These are phyloP conservation scores for Amiota minor DNA, from an alignment of 2,888 invertebrate species.

Conservation along the genomic window DNA sequence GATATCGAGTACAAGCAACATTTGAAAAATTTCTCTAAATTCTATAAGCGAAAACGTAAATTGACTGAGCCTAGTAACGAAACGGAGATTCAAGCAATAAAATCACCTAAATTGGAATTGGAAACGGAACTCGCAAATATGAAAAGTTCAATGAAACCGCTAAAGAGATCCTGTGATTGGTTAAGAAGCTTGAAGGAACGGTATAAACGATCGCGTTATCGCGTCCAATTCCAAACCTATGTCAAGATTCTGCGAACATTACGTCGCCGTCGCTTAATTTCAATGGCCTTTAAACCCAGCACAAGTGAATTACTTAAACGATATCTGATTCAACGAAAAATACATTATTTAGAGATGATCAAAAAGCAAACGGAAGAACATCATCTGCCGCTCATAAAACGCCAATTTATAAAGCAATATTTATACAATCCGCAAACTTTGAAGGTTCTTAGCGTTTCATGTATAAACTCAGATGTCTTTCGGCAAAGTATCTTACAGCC, in stretches of 20 bases:
- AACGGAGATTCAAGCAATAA: conserved; percentile 51
- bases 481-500: conserved; percentile 42
- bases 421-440: conserved; percentile 54
- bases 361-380: conserved; percentile 47
- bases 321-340: neutral
- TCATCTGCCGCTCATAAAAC: conserved; percentile 60
- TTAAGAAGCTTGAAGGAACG: neutral
- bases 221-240: conserved; percentile 54
- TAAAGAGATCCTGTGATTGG: neutral
- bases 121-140: conserved; percentile 35
- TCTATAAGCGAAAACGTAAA: conserved; percentile 64
- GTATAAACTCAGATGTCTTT: conserved; percentile 58
- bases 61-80: conserved; percentile 45
- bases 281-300: conserved; percentile 10
- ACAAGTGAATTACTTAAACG: conserved; percentile 21
- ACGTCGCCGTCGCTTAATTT: conserved; percentile 38
- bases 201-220: neutral
- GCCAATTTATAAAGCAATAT: conserved; percentile 54
- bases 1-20: conserved; percentile 49
- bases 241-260: conserved; percentile 55
- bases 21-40: conserved; percentile 59
- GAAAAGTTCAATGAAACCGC: neutral
- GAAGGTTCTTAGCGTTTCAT: conserved; percentile 54
- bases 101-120: conserved; percentile 53
- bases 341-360: neutral